Conservation (phyloP, 2,797 vertebrate genomes). For the Eleutherodactylus coqui region DNA sequence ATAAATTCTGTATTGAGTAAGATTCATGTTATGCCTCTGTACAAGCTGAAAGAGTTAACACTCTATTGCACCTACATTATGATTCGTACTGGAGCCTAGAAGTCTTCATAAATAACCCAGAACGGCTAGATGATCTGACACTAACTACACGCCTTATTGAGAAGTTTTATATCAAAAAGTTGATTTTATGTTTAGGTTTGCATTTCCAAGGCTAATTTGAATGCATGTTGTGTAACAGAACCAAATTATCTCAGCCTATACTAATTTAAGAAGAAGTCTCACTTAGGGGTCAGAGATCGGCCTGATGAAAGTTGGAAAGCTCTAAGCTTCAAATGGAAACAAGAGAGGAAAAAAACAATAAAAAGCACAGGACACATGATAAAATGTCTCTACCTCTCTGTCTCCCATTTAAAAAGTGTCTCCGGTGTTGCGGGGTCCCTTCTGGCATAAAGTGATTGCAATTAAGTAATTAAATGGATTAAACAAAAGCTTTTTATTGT, state of each 20-base stretch:
- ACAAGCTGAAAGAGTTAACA: not conserved
- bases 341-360: constrained; percentile 7
- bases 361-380: constrained; percentile 13
- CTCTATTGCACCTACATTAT: not conserved
- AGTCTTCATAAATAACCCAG: not conserved
- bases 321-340: constrained; percentile 35
- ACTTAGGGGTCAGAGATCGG: constrained; percentile 50
- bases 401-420: constrained; percentile 21
- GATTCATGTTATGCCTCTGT: not conserved
- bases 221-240: constrained; percentile 15
- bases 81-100: not conserved
- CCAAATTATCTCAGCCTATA: constrained; percentile 32
- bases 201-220: constrained; percentile 21
- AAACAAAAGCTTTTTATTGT: constrained; percentile 73
- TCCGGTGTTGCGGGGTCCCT: constrained; percentile 32
- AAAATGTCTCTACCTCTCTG: constrained; percentile 28
- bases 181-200: constrained; percentile 10
- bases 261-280: constrained; percentile 52
- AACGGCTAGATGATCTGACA: not conserved
- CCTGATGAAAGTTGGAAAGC: constrained; percentile 40
- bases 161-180: not conserved
- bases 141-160: not conserved
- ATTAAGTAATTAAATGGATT: constrained; percentile 72
- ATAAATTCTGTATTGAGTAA: not conserved
- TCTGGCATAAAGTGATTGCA: constrained; percentile 32